Base-by-base conservation (phyloP, 2,888 invertebrate genomes). In the Choristoneura rosaceana region DNA sequence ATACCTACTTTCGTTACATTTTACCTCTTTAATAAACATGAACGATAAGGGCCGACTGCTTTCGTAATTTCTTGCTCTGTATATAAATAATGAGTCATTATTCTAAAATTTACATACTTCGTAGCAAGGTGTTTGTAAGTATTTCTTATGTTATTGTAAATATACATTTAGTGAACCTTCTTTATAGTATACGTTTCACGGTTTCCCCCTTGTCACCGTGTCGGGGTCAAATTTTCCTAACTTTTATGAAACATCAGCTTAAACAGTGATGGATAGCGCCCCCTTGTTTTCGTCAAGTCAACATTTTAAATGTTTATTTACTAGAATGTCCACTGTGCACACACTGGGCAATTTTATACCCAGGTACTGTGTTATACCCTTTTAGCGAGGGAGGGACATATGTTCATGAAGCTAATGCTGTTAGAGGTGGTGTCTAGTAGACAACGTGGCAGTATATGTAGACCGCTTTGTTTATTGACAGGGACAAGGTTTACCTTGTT, bases 281-380 rank as follows among this genome's bases (percentile, higher is more conserved):
- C 25, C 55, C 25, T 25, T 43, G 41, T 17, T 17, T 50, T 41
- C 4, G 50, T 41, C 15, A 50, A 50, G 47, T 50, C 10, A 4
- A 52, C 43, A 69, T 69, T 69, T 62, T 33, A 50, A 69, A 61
- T 2, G 33, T 33, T 10, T 61, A 41, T n/a, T 50, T 61, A 38
- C 25, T 50, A 38, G 34, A 34, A 12, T 25, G 17, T 41, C 25
- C 17, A 43, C 17, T 61, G 17, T 61, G 2, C 17, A 17, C 34
- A 59, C 12, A 12, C 14, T 17, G 17, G 33, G 43, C 34, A 62
- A 55, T 52, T 43, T 43, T 43, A 25, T 25, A 33, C 8, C 65
- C 17, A 45, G 25, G 59, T 8, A 45, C 59, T 3, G 17, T 47
- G 17, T 68, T 60, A 50, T 17, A 68, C 59, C 60, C 34, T 68